phyloP scores from a whole-genome alignment of 2,113 vertebrate species.

The Periophthalmus modestus region DNA sequence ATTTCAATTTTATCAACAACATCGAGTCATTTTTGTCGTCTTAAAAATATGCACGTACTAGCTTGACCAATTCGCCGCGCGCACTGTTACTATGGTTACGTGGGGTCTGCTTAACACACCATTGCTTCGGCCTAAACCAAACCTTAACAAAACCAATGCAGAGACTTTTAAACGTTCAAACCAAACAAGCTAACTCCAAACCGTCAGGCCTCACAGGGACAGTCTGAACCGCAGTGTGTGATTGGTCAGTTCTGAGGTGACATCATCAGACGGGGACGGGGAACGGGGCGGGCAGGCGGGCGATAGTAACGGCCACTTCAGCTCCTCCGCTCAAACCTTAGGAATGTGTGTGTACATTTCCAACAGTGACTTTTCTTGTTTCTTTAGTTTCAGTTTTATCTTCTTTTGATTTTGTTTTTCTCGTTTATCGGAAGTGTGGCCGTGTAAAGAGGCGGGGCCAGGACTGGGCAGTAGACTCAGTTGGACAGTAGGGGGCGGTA shows the following conservation, averaged over 20 bases:
- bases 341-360: conserved; percentile 84
- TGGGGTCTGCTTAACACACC: conserved; percentile 49
- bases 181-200: conserved; percentile 78
- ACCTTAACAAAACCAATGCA: conserved; percentile 76
- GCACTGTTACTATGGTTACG: not conserved
- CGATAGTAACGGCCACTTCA: conserved; percentile 80
- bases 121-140: conserved; percentile 74
- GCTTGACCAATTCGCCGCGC: not conserved
- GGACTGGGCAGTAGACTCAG: conserved; percentile 71
- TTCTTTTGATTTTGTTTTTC: conserved; percentile 64
- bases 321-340: conserved; percentile 78
- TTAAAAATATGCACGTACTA: not conserved
- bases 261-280: conserved; percentile 51
- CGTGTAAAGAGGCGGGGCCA: conserved; percentile 68
- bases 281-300: conserved; percentile 68
- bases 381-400: conserved; percentile 75
- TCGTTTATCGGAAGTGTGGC: conserved; percentile 75
- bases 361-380: conserved; percentile 81
- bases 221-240: conserved; percentile 57
- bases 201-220: conserved; percentile 40
- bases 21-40: not conserved
- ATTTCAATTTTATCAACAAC: not conserved
- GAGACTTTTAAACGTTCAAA: conserved; percentile 52
- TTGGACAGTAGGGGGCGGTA: conserved; percentile 74
- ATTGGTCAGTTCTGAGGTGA: conserved; percentile 76